Conservation (phyloP, 2,113 vertebrate genomes). For the Corvus hawaiiensis region DNA sequence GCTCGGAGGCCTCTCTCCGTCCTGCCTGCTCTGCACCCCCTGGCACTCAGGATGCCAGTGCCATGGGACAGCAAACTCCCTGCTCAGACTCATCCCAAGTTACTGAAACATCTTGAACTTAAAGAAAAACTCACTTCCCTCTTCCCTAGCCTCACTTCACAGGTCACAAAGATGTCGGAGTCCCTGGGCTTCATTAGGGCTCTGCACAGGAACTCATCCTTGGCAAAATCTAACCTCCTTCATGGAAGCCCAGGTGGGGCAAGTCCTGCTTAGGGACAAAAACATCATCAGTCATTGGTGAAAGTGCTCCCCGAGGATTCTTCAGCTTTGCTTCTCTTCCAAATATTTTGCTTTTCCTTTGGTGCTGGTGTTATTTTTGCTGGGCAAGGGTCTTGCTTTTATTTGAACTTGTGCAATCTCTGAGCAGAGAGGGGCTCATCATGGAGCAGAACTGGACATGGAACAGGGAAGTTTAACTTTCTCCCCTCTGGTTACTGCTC, state of each 20-base stretch:
- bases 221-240: background rate
- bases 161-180: accelerated
- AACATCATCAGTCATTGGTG: background rate
- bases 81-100: background rate
- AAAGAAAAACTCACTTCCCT: background rate
- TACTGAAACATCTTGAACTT: background rate
- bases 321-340: background rate
- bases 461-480: background rate
- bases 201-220: background rate
- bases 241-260: background rate
- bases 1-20: accelerated
- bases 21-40: background rate
- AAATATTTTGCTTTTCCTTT: slow-evolving; percentile 29
- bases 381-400: background rate
- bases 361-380: background rate
- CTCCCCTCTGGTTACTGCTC: background rate
- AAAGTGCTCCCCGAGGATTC: background rate
- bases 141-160: accelerated
- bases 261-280: background rate
- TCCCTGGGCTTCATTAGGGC: background rate
- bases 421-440: background rate
- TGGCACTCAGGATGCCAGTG: accelerated
- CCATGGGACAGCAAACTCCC: background rate
- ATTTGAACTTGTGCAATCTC: background rate
- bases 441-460: background rate